Percentiles rank a stretch among this genome's conserved stretches.
phyloP scores from a whole-genome alignment of 2,797 vertebrate genomes.

The Clarias laeviceps region DNA sequence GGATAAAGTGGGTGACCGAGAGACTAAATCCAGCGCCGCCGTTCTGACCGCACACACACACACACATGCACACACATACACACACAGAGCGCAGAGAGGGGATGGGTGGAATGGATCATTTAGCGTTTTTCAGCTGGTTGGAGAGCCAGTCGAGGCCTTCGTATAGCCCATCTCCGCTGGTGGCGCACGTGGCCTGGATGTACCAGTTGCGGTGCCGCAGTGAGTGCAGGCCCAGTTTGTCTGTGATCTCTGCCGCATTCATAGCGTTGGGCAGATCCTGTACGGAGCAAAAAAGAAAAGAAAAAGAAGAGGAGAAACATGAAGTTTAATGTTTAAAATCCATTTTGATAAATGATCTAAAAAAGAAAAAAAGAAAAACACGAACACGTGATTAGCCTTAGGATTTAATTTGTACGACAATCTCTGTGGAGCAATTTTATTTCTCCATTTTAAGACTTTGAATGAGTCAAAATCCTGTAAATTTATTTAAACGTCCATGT shows the following conservation, averaged over 20 bases:
- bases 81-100: slow-evolving; percentile 57
- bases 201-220: slow-evolving; percentile 76
- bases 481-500: too few relatives aligned
- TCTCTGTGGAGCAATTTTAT: too few relatives aligned
- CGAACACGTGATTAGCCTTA: too few relatives aligned
- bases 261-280: slow-evolving; percentile 81
- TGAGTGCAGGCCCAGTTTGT: slow-evolving; percentile 74
- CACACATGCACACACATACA: slow-evolving; percentile 49
- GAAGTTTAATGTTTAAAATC: neutral
- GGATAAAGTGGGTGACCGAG: slow-evolving; percentile 51
- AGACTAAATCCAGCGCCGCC: slow-evolving; percentile 64
- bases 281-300: neutral
- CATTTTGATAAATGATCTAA: neutral
- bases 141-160: slow-evolving; percentile 83
- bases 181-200: slow-evolving; percentile 82
- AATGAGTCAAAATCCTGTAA: too few relatives aligned
- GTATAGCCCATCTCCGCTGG: slow-evolving; percentile 77
- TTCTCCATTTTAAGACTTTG: too few relatives aligned
- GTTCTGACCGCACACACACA: slow-evolving; percentile 48
- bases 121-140: slow-evolving; percentile 72
- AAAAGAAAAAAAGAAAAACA: neutral
- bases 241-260: slow-evolving; percentile 79
- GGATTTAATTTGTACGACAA: too few relatives aligned
- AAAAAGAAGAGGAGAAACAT: neutral
- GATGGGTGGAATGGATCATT: slow-evolving; percentile 68